Evolutionary conservation across 2,113 vertebrate species (phyloP), one percentile per base, ranked within the genome.

Genomic region (Podarcis muralis): DNA sequence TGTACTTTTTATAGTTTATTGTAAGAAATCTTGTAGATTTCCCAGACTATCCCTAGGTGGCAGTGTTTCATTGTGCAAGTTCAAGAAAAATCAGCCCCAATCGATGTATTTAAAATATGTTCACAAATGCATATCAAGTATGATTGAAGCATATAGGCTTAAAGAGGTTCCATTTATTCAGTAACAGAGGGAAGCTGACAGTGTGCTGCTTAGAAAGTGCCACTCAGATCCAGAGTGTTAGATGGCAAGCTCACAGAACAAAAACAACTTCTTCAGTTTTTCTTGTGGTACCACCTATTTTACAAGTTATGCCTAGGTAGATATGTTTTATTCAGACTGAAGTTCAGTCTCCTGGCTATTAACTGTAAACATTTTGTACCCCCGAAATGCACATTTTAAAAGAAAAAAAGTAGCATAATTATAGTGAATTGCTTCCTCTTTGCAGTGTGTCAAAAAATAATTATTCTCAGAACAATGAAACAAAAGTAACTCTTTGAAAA

Each of bases 31-130:
- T 13, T 68, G 65, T 35, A 74, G 78, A 40, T 81, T 35, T 40
- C 59, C n/a, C 32, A 0, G 5, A 1, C 62, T 15, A 91, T 84
- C 97, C 96, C 95, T 89, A 97, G 96, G 83, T 96, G 97, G 97
- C 95, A 91, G 86, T 91, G 69, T 94, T 72, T 81, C 87, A 68
- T 37, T 18, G 27, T 4, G 40, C 22, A 13, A 87, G 6, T 75
- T 16, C n/a, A 71, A 43, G 66, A 22, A 68, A 12, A n/a, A 84
- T 16, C 8, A 23, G 2, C 27, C 59, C 71, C 22, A 83, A 32
- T 5, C 13, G 18, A 27, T 83, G 32, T 25, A 2, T 68, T 83
- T 69, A 78, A 83, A 79, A 32, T 57, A 25, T 32, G 53, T 12
- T 59, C 74, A 66, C 53, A 43, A 86, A 35, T 0, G 25, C 25